Conservation (phyloP, 2,888 invertebrate species). For the Heliothis peltigera region DNA sequence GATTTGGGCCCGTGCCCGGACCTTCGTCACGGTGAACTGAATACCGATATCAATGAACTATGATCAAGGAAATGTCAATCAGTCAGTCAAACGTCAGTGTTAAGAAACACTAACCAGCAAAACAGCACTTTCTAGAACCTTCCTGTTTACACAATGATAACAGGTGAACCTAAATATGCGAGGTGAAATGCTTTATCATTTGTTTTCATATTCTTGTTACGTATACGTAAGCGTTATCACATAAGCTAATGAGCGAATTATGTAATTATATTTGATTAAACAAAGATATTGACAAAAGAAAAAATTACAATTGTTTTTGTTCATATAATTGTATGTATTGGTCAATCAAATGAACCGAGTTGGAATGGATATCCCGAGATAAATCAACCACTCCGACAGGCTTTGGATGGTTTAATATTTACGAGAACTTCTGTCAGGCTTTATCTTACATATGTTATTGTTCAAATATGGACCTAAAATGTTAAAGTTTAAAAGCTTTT, state of each 20-base stretch:
- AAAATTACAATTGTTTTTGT: constrained; percentile 20
- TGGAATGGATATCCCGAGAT: constrained; percentile 1
- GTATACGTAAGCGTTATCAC: constrained; percentile 15
- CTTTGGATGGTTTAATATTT: background rate
- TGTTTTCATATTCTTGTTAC: constrained; percentile 28
- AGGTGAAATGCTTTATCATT: constrained; percentile 27
- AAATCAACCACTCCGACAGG: constrained; percentile 1
- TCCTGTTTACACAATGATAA: constrained; percentile 33
- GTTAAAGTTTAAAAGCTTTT: constrained; percentile 14
- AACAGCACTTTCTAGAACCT: constrained; percentile 1
- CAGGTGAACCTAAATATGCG: constrained; percentile 14
- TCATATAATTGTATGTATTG: background rate
- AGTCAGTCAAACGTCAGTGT: background rate
- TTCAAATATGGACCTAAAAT: no score
- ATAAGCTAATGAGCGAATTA: constrained; percentile 37
- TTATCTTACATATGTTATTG: no score
- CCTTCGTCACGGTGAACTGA: background rate
- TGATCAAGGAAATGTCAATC: constrained; percentile 5
- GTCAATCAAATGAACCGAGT: background rate
- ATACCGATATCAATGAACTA: background rate
- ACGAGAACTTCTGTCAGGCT: background rate
- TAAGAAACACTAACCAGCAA: background rate
- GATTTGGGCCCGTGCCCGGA: background rate
- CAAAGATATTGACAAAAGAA: background rate
- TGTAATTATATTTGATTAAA: constrained; percentile 29